Evolutionary conservation across 1,140 invertebrate species (phyloP), one percentile per base, ranked within the genome.

Genomic region (Scaptodrosophila lebanonensis): DNA sequence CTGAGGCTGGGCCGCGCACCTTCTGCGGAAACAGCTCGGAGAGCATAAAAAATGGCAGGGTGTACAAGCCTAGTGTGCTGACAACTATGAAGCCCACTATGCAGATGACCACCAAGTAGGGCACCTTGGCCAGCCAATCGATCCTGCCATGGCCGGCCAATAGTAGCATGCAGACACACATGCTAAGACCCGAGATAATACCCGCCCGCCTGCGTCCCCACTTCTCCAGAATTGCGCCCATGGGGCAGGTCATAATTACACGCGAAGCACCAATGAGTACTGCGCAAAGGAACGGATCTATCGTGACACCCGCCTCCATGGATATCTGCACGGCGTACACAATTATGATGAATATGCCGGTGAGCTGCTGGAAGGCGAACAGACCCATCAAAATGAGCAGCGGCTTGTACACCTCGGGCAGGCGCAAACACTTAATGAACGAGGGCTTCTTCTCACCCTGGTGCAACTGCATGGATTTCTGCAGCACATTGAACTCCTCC

Each of bases 301-400:
- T 88, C 1, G 73, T 77, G 2, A 91, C 87, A 1, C 90, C 90
- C 1, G 91, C 90, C 22, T 90, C 89, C 4, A 52, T 56, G 0
- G 91, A 89, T 63, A 95, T 88, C 88, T 93, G 84, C 12, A 91
- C 88, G 0, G 93, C 91, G 63, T 95, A 95, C 52, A 94, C 94
- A 25, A 94, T 90, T 2, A 94, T 88, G 2, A 93, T 92, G 64
- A 93, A 94, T 13, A 92, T 90, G 0, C 94, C 94, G 1, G 91
- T 91, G 35, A 94, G 91, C 79, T 95, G 94, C 83, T 95, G 93
- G 70, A 95, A 92, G 60, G 92, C 90, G 86, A 95, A 94, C 47
- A 92, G 90, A 0, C 84, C 85, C 11, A 92, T 86, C 61, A 93
- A 89, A 3, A 95, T 90, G 0, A 88, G 15, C 9, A 94, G 88